These are phyloP conservation scores for Xanthorhoe designata DNA, from an alignment of 2,888 invertebrate species.

Conservation along the genomic window DNA sequence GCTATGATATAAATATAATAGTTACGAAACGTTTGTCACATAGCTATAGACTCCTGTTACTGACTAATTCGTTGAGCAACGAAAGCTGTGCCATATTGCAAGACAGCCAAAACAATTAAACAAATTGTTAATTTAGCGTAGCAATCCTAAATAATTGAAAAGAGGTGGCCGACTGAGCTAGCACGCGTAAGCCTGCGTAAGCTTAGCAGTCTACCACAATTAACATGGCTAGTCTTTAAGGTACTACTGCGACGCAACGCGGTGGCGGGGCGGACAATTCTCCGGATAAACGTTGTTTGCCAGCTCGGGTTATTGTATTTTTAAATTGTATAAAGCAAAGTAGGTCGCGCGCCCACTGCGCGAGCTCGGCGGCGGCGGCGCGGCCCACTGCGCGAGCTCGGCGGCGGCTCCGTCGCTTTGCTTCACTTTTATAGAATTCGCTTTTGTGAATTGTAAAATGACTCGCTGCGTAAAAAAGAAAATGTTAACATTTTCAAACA, in stretches of 20 bases:
- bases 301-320: constrained; percentile 2
- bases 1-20: too few species aligned
- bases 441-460: neutral
- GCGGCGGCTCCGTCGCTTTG: neutral
- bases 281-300: neutral
- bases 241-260: neutral
- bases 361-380: neutral
- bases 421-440: neutral
- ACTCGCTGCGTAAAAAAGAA: neutral
- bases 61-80: too few species aligned
- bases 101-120: too few species aligned
- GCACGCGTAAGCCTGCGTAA: too few species aligned
- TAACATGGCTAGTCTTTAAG: too few species aligned
- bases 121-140: too few species aligned
- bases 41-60: too few species aligned
- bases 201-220: too few species aligned
- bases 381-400: neutral
- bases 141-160: too few species aligned
- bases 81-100: too few species aligned
- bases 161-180: too few species aligned
- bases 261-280: neutral
- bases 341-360: neutral
- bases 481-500: neutral
- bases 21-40: too few species aligned
- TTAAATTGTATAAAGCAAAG: neutral